Evolutionary conservation across 1,140 invertebrate species (phyloP), one percentile per base, ranked within the genome.

Genomic region (Eriosoma lanigerum): DNA sequence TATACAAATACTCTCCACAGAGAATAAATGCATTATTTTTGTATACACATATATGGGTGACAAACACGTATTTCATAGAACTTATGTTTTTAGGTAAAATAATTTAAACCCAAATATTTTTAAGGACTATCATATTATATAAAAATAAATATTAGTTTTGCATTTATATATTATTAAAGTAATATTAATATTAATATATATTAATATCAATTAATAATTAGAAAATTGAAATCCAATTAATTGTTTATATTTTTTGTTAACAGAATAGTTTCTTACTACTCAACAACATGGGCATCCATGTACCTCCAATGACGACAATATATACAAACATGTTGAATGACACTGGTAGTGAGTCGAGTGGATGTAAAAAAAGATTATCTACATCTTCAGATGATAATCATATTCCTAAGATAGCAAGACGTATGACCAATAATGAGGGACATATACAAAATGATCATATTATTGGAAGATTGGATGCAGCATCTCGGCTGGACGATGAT

Each of bases 211-310:
- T n/a, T n/a, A n/a, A n/a, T n/a, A n/a, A n/a, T n/a, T n/a, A n/a
- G n/a, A n/a, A n/a, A n/a, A n/a, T n/a, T n/a, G n/a, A n/a, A n/a
- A 17, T 70, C 24, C 52, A 1, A 2, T 70, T 44, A 19, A n/a
- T n/a, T n/a, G n/a, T n/a, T 32, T 29, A 46, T 44, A 21, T 75
- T 75, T 58, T 75, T 62, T 62, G 4, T 48, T 60, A 29, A 60
- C 75, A 78, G 75, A 78, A 29, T 62, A 78, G 54, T 29, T 60
- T 72, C 24, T 52, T 72, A 52, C 19, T 78, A 13, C 38, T 78
- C 21, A 78, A 78, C 56, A 78, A 78, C 38, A 78, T 78, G 75
- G 75, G 75, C 10, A 60, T 78, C 26, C 75, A 72, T 29, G 68
- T 72, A 50, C n/a, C 68, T 26, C 24, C 68, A 10, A 72, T 72